Conservation (phyloP, 1,140 invertebrate genomes). For the Drosophila sucinea region DNA sequence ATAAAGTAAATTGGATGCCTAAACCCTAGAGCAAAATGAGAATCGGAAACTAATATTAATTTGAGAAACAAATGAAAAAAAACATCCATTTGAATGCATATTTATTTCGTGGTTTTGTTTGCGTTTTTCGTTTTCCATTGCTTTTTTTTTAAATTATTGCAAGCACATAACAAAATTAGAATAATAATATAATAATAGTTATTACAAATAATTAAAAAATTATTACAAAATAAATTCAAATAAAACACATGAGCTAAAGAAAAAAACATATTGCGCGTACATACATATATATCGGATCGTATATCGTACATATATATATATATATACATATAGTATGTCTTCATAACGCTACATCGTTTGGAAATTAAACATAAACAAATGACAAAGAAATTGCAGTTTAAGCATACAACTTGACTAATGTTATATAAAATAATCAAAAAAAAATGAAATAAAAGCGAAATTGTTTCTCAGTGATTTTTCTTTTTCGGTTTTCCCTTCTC, state of each 20-base stretch:
- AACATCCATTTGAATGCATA: slow-evolving; percentile 9
- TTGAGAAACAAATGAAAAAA: slow-evolving; percentile 26
- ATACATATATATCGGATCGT: slow-evolving; percentile 60
- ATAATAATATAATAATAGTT: slow-evolving; percentile 59
- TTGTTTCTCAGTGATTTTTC: neutral
- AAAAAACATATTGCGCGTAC: slow-evolving; percentile 23
- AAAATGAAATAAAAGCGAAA: slow-evolving; percentile 15
- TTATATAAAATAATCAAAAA: slow-evolving; percentile 25
- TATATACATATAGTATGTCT: slow-evolving; percentile 16
- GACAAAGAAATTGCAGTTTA: slow-evolving; percentile 31
- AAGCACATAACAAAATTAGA: slow-evolving; percentile 78
- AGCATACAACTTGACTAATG: slow-evolving; percentile 45
- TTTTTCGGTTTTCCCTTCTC: slow-evolving; percentile 49
- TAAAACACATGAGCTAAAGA: slow-evolving; percentile 78
- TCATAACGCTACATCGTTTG: slow-evolving; percentile 11
- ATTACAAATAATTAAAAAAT: slow-evolving; percentile 74
- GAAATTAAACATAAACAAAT: slow-evolving; percentile 21
- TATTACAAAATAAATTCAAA: slow-evolving; percentile 76
- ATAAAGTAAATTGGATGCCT: slow-evolving; percentile 11
- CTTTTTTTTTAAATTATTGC: slow-evolving; percentile 62
- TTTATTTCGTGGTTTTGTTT: slow-evolving; percentile 69
- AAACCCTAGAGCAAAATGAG: neutral
- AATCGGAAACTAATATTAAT: slow-evolving; percentile 20
- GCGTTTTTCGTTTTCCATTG: slow-evolving; percentile 52
- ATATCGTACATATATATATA: slow-evolving; percentile 4